Evolutionary conservation across 1,140 invertebrate species (phyloP).

Genomic region (Scaptomyza pallida): DNA sequence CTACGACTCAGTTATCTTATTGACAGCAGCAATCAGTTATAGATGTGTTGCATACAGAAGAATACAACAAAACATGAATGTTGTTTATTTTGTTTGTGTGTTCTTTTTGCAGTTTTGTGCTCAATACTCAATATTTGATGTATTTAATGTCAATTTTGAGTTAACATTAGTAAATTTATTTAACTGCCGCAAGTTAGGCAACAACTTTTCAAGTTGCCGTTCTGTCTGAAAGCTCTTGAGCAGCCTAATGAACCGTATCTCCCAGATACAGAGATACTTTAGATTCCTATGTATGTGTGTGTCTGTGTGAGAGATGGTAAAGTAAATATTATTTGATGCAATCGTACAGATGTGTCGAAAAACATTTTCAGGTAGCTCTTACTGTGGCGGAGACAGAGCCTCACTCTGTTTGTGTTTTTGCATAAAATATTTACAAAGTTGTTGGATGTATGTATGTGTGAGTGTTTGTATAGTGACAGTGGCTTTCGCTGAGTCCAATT

Average conservation of each 20-base stretch:
- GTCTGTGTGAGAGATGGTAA: slow-evolving; percentile 36
- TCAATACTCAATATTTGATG: slow-evolving; percentile 11
- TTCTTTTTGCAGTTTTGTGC: slow-evolving; percentile 16
- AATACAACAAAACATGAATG: background rate
- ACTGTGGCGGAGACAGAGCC: slow-evolving; percentile 37
- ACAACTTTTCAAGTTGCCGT: slow-evolving; percentile 61
- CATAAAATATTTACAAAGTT: slow-evolving; percentile 81
- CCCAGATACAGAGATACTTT: slow-evolving; percentile 18
- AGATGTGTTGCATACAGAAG: background rate
- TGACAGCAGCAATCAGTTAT: background rate
- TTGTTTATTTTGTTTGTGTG: background rate
- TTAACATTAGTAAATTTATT: slow-evolving; percentile 63
- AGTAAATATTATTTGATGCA: slow-evolving; percentile 81
- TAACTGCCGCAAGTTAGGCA: slow-evolving; percentile 62
- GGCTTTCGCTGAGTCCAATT: slow-evolving; percentile 75
- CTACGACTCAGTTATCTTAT: background rate
- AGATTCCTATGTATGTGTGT: slow-evolving; percentile 18
- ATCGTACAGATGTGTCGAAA: slow-evolving; percentile 68
- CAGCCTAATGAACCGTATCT: slow-evolving; percentile 69
- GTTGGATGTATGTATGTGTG: slow-evolving; percentile 27
- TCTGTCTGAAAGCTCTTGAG: slow-evolving; percentile 50
- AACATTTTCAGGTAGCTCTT: slow-evolving; percentile 70
- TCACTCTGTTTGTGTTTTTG: slow-evolving; percentile 67
- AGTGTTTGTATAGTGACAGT: slow-evolving; percentile 34
- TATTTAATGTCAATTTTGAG: slow-evolving; percentile 31